Evolutionary conservation across 2,888 invertebrate species (phyloP).

Genomic region (Torymus aiolomorphi): DNA sequence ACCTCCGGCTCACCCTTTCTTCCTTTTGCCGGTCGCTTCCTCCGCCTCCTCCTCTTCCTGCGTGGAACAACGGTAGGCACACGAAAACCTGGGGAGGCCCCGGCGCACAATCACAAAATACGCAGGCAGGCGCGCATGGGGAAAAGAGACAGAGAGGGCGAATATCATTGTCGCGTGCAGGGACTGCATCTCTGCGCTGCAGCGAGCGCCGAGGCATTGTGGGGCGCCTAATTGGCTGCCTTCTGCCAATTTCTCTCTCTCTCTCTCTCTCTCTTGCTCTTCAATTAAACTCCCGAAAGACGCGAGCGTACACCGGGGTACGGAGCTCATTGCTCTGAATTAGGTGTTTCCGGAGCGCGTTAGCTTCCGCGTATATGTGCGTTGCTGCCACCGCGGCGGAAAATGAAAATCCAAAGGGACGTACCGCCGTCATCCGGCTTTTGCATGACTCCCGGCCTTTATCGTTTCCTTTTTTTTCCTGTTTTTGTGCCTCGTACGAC

Average conservation of each 20-base stretch:
- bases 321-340: conserved; percentile 29
- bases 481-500: background rate
- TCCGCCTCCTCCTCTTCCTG: too few relatives aligned
- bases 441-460: conserved; percentile 10
- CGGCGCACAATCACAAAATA: too few relatives aligned
- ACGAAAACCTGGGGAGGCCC: too few relatives aligned
- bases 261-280: conserved; percentile 35
- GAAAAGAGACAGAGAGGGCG: background rate
- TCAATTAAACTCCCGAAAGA: conserved; percentile 51
- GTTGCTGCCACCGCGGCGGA: conserved; percentile 4
- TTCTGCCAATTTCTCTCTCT: conserved; percentile 18
- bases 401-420: conserved; percentile 40
- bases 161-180: too few relatives aligned
- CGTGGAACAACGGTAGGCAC: too few relatives aligned
- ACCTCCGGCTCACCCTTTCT: background rate
- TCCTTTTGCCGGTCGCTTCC: background rate
- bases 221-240: conserved; percentile 44
- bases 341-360: conserved; percentile 33
- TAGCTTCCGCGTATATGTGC: background rate
- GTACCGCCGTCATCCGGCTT: conserved; percentile 13
- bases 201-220: conserved; percentile 10
- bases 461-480: conserved; percentile 14
- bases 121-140: too few relatives aligned
- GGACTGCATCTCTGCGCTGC: too few relatives aligned
- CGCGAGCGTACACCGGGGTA: background rate